A percentile compares a stretch with the other conserved stretches of the same genome.
Conservation (phyloP, 2,113 vertebrate species). For the Fukomys damarensis region DNA sequence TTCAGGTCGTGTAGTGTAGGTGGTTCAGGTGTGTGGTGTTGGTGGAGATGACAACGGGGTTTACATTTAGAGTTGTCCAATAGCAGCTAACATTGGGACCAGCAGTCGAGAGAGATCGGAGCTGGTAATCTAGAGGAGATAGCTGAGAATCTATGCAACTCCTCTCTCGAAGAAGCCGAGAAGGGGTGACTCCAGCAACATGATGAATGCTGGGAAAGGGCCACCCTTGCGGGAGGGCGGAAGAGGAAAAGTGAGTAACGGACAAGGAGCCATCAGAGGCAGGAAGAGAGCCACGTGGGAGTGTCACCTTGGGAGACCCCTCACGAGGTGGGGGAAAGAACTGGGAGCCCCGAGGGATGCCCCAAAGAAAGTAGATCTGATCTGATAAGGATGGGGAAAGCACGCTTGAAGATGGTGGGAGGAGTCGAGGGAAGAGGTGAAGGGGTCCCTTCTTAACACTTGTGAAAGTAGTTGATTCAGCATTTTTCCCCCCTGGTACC, state of each 20-base stretch:
- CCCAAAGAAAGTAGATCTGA: neutral
- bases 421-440: neutral
- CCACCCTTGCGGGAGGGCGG: no score
- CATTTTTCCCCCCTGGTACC: no score
- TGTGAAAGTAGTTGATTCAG: no score
- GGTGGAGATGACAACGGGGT: neutral
- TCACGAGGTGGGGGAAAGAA: neutral
- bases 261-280: neutral
- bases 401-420: neutral
- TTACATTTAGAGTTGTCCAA: neutral
- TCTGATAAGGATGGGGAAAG: neutral
- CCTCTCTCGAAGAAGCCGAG: neutral
- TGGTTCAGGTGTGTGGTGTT: no score
- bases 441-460: neutral
- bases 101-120: neutral
- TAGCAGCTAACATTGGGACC: neutral
- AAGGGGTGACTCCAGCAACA: fast-evolving
- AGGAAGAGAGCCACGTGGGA: neutral
- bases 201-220: neutral
- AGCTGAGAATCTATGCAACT: neutral
- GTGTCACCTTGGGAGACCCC: neutral
- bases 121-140: neutral
- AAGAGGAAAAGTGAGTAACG: neutral
- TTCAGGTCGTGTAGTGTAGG: neutral
- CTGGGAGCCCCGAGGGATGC: neutral